Percentiles rank a stretch among this genome's conserved stretches.
phyloP scores from a whole-genome alignment of 1,140 invertebrate genomes.

The Drosophila rhopaloa region DNA sequence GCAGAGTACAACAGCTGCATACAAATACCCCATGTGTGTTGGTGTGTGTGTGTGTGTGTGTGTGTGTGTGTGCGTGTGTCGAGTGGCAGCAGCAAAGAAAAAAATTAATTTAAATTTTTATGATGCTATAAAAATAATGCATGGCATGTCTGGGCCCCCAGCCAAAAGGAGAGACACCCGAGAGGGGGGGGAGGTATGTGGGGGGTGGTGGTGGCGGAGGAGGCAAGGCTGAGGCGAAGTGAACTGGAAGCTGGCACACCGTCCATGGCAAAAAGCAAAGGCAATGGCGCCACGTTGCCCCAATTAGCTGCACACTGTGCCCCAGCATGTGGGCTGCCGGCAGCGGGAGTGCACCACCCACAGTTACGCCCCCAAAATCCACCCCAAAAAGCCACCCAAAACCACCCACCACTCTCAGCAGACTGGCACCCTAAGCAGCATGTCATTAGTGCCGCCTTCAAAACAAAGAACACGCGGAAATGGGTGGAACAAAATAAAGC shows the following conservation, averaged over 20 bases:
- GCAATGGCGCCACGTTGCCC: slow-evolving; percentile 63
- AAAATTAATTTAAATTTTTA: slow-evolving; percentile 80
- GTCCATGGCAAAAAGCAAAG: slow-evolving; percentile 6
- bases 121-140: slow-evolving; percentile 78
- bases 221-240: slow-evolving; percentile 29
- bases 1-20: slow-evolving; percentile 51
- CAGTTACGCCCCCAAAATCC: not conserved
- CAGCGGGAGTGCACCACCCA: not conserved
- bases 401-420: slow-evolving; percentile 11
- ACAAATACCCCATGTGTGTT: slow-evolving; percentile 31
- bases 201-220: not conserved
- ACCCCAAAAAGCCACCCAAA: not conserved
- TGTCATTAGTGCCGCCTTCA: slow-evolving; percentile 52
- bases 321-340: slow-evolving; percentile 27
- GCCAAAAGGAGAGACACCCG: slow-evolving; percentile 4
- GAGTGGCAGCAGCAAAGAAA: slow-evolving; percentile 30
- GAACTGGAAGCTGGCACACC: slow-evolving; percentile 40
- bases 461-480: slow-evolving; percentile 41
- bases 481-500: slow-evolving; percentile 17
- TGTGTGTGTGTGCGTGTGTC: slow-evolving; percentile 23
- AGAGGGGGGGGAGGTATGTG: not conserved
- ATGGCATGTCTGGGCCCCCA: slow-evolving; percentile 54
- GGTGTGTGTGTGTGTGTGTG: too few species aligned
- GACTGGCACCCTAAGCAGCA: slow-evolving; percentile 48
- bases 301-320: slow-evolving; percentile 70